Conservation (phyloP, 2,797 vertebrate species). For the Tinamus major region DNA sequence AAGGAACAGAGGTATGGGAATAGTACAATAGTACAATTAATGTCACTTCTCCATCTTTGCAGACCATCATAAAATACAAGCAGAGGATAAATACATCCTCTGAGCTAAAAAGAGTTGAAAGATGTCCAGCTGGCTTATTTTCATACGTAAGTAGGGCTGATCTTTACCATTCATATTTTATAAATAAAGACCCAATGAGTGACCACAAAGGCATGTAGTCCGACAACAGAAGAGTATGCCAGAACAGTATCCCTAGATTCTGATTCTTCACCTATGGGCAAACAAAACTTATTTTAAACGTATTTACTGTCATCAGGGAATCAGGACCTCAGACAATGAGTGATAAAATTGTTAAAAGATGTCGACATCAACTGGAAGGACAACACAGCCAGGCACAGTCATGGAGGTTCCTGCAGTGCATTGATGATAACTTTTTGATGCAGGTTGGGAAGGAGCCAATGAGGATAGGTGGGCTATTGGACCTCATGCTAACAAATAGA, state of each 20-base stretch:
- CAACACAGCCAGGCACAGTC: too few relatives aligned
- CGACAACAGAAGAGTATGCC: background rate
- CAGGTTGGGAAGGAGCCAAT: too few relatives aligned
- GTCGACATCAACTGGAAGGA: background rate
- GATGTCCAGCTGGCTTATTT: background rate
- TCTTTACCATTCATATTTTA: background rate
- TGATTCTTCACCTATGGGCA: background rate
- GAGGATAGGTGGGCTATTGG: too few relatives aligned
- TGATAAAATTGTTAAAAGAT: background rate
- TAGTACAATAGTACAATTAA: background rate
- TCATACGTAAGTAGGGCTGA: rapidly evolving
- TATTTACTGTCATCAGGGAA: background rate
- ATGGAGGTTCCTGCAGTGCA: too few relatives aligned
- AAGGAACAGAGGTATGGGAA: background rate
- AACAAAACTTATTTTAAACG: background rate
- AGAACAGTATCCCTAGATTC: background rate
- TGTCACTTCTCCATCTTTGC: background rate
- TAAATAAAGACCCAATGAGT: background rate
- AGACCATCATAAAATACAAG: background rate
- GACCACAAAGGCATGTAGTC: background rate
- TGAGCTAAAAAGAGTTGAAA: background rate
- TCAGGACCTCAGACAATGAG: background rate
- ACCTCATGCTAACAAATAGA: too few relatives aligned
- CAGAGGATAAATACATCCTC: background rate
- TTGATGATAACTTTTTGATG: too few relatives aligned